Base-by-base conservation (phyloP, 2,113 vertebrate genomes). In the Trogon melanurus region DNA sequence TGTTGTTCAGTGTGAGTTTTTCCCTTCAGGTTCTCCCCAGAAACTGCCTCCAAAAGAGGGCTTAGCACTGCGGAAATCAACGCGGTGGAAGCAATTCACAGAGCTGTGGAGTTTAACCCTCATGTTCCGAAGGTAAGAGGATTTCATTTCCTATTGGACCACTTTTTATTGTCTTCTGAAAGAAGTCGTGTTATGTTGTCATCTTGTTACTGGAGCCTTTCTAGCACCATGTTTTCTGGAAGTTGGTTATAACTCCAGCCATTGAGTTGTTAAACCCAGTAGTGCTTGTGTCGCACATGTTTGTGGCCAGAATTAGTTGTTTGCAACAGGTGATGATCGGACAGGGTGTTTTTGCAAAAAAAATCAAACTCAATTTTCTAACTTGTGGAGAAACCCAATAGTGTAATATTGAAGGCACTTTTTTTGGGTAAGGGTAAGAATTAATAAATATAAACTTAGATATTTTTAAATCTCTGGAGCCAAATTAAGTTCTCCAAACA, bases 31-130 rank as follows among this genome's bases (percentile, higher is more conserved):
- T 99, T 99, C 95, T 99, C 99, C 90, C 99, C 99, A 96, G 99
- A 99, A 98, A 98, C 99, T 71, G 99, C 99, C 8, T 99, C 99
- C 50, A 98, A 98, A 96, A 98, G 99, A 98, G 99, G 99, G n/a
- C 98, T 99, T 22, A 99, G 99, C 95, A 99, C 99, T 97, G 99
- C 99, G 96, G 99, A 99, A 98, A 99, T 99, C 98, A 99, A 99
- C 88, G 99, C 99, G 78, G 99, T 99, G 97, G 99, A 99, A 98
- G 99, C 99, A 96, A 99, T 99, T 98, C 99, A 99, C 97, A 99
- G 99, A 98, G 99, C 99, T 76, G 99, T 99, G 92, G 99, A 99
- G 97, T 99, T 99, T 98, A 99, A 99, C 97, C 99, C 99, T 97
- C 99, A 99, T 62, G 99, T 99, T 98, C 99, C 99, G 98, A 99